phyloP scores from a whole-genome alignment of 2,113 vertebrate genomes.

The Muntiacus muntjak region DNA sequence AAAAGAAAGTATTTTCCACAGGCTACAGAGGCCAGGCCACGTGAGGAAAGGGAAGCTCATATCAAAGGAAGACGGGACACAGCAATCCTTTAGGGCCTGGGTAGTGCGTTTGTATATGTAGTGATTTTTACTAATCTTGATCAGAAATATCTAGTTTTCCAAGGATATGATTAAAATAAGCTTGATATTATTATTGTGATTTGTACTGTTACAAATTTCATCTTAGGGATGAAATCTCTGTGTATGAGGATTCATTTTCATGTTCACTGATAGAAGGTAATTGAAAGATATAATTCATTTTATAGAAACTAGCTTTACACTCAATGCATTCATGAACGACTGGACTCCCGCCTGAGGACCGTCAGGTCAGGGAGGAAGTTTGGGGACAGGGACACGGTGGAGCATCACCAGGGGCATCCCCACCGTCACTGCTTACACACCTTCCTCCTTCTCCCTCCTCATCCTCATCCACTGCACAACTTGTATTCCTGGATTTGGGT shows the following conservation, averaged over 20 bases:
- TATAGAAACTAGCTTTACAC: neutral
- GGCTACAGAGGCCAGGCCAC: neutral
- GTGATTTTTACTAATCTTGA: neutral
- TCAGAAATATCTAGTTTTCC: neutral
- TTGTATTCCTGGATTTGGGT: neutral
- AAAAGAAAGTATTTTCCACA: neutral
- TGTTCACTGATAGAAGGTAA: neutral
- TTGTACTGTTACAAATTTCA: neutral
- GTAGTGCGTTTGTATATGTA: neutral
- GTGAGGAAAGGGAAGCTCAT: neutral
- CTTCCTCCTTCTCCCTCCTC: neutral
- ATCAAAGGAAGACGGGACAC: neutral
- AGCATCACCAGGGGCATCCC: neutral
- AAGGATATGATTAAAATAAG: neutral
- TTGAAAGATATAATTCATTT: neutral
- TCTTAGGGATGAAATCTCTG: neutral
- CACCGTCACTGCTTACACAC: accelerated
- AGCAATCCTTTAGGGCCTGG: neutral
- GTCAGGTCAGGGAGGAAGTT: neutral
- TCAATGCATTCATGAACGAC: neutral
- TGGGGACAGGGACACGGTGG: neutral
- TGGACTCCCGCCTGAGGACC: neutral
- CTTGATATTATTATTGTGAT: neutral
- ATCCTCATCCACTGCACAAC: neutral
- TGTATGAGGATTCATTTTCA: neutral